Evolutionary conservation across 2,888 invertebrate species (phyloP).

Genomic region (Cylloceria caligata): DNA sequence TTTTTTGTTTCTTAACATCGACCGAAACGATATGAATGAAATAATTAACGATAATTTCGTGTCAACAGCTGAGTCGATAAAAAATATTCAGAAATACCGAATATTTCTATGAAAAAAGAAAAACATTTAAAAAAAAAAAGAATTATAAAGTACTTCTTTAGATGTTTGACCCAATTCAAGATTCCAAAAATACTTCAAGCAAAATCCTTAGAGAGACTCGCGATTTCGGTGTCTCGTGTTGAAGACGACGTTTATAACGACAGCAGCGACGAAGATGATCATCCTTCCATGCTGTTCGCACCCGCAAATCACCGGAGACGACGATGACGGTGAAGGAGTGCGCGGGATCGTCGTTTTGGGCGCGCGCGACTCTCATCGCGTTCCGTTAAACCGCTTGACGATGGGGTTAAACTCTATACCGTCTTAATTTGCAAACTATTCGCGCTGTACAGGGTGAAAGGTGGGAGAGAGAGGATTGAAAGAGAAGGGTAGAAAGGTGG

Average conservation of each 20-base stretch:
- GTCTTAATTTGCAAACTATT: conserved; percentile 76
- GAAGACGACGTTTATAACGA: neutral
- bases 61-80: neutral
- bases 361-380: conserved; percentile 34
- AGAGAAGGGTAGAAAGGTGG: conserved; percentile 24
- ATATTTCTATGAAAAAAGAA: too few relatives aligned
- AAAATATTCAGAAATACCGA: neutral
- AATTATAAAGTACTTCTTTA: too few relatives aligned
- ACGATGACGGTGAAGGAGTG: neutral
- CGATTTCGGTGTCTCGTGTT: neutral
- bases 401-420: conserved; percentile 44
- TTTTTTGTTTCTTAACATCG: neutral
- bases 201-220: neutral
- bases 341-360: neutral
- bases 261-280: conserved; percentile 28
- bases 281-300: conserved; percentile 16
- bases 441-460: conserved; percentile 45
- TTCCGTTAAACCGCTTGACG: conserved; percentile 29
- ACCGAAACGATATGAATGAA: neutral
- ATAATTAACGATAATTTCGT: neutral
- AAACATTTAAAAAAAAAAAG: neutral
- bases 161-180: neutral
- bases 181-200: conserved; percentile 4
- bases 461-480: neutral
- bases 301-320: conserved; percentile 7